Evolutionary conservation across 2,888 invertebrate genomes (phyloP).

Genomic region (Pammene fasciana): DNA sequence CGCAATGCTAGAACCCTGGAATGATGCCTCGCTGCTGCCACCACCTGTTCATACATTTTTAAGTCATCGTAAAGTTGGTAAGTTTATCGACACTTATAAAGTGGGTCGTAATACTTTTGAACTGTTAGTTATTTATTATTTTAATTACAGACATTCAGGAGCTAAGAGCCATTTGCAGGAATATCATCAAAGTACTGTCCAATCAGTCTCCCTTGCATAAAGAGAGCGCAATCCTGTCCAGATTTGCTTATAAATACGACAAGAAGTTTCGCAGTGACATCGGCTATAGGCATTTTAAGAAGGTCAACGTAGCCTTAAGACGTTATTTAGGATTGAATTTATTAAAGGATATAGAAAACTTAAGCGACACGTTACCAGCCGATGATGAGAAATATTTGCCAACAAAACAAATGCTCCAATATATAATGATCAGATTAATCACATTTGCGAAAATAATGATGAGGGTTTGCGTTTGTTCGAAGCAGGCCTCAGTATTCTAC

Average conservation of each 20-base stretch:
- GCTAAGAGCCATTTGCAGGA: slow-evolving; percentile 58
- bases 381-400: slow-evolving; percentile 72
- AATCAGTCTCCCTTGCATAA: slow-evolving; percentile 78
- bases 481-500: slow-evolving; percentile 77
- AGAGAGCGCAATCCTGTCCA: slow-evolving; percentile 81
- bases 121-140: slow-evolving; percentile 10
- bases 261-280: slow-evolving; percentile 84
- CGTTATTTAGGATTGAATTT: slow-evolving; percentile 78
- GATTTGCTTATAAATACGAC: slow-evolving; percentile 83
- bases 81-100: slow-evolving; percentile 37
- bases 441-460: slow-evolving; percentile 82
- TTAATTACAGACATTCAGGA: slow-evolving; percentile 62
- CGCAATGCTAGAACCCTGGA: slow-evolving; percentile 70
- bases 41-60: slow-evolving; percentile 69
- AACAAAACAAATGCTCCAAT: slow-evolving; percentile 84
- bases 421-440: slow-evolving; percentile 79
- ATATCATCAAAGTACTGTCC: slow-evolving; percentile 60
- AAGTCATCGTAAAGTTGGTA: slow-evolving; percentile 55
- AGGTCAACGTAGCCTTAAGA: slow-evolving; percentile 78
- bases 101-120: neutral
- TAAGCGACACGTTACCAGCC: slow-evolving; percentile 60
- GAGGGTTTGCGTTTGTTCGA: slow-evolving; percentile 75
- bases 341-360: slow-evolving; percentile 71
- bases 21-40: slow-evolving; percentile 59
- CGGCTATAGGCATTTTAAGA: slow-evolving; percentile 81